phyloP scores from a whole-genome alignment of 2,113 vertebrate genomes.

The Chionomys nivalis region DNA sequence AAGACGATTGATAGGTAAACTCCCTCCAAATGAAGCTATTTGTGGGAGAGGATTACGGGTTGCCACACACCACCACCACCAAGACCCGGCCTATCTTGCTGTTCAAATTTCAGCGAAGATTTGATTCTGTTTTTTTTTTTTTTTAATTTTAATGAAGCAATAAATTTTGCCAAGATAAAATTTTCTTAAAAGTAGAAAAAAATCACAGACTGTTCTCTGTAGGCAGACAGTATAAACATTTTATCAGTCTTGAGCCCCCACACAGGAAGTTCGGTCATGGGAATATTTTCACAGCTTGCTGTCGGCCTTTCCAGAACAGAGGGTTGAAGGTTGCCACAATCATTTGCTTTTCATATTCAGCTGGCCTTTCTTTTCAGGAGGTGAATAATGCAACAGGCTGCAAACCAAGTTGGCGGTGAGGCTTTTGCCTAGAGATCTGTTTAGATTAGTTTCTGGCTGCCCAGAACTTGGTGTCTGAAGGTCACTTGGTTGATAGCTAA shows the following conservation, averaged over 20 bases:
- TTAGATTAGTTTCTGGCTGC: slow-evolving; percentile 85
- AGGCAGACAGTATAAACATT: slow-evolving; percentile 75
- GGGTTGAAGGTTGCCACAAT: slow-evolving; percentile 80
- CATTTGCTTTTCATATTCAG: slow-evolving; percentile 80
- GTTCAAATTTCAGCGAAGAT: background rate
- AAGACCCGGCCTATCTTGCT: background rate
- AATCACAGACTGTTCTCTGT: slow-evolving; percentile 67
- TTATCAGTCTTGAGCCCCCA: slow-evolving; percentile 68
- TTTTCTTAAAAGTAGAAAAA: slow-evolving; percentile 65
- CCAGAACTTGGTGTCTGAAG: slow-evolving; percentile 83
- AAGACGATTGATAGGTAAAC: background rate
- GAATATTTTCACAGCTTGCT: slow-evolving; percentile 85
- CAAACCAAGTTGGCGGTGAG: slow-evolving; percentile 76
- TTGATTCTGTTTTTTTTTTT: background rate
- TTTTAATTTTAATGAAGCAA: slow-evolving; percentile 31
- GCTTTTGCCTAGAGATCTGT: slow-evolving; percentile 82
- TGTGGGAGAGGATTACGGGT: background rate
- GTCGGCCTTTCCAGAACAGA: slow-evolving; percentile 79
- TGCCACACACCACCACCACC: background rate
- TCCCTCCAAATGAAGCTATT: background rate
- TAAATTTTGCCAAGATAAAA: slow-evolving; percentile 53
- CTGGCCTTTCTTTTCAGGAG: slow-evolving; percentile 75
- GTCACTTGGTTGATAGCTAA: slow-evolving; percentile 85
- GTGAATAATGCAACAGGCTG: slow-evolving; percentile 77
- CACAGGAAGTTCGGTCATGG: slow-evolving; percentile 79